phyloP scores from a whole-genome alignment of 2,113 vertebrate genomes.

The Chrysemys picta region DNA sequence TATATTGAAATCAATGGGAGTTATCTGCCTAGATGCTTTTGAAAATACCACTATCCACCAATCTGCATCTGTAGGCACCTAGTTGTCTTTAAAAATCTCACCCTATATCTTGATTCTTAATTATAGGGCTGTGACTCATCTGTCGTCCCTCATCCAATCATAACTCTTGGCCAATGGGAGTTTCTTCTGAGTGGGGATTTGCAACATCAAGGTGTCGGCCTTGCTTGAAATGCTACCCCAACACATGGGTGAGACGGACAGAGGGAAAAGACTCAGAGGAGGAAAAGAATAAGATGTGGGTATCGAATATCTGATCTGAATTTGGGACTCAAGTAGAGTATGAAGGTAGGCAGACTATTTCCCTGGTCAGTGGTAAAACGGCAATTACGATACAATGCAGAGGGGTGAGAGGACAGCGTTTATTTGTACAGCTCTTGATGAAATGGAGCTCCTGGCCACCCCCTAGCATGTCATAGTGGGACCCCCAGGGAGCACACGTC shows the following conservation, averaged over 20 bases:
- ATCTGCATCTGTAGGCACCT: not conserved
- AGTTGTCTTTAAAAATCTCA: not conserved
- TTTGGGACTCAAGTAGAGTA: not conserved
- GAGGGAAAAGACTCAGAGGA: not conserved
- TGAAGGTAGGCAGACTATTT: not conserved
- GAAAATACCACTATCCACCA: not conserved
- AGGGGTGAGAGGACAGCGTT: not conserved
- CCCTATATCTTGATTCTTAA: not conserved
- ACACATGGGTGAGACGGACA: not conserved
- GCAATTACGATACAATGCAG: not conserved
- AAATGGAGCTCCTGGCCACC: slow-evolving; percentile 32
- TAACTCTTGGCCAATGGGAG: not conserved
- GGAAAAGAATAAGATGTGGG: not conserved
- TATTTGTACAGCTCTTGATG: slow-evolving; percentile 44
- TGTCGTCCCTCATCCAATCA: not conserved
- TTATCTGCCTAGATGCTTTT: not conserved
- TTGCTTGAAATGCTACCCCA: not conserved
- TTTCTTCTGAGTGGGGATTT: not conserved
- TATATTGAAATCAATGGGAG: not conserved
- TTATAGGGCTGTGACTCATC: not conserved
- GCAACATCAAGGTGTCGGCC: not conserved
- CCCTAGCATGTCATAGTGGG: slow-evolving; percentile 39
- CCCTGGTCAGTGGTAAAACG: slow-evolving; percentile 46
- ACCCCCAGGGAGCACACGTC: slow-evolving; percentile 22
- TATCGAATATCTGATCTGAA: not conserved